Percentiles rank a stretch among this genome's conserved stretches.
These are phyloP conservation scores for Trogon melanurus DNA, from an alignment of 2,113 vertebrate genomes.

Conservation along the genomic window DNA sequence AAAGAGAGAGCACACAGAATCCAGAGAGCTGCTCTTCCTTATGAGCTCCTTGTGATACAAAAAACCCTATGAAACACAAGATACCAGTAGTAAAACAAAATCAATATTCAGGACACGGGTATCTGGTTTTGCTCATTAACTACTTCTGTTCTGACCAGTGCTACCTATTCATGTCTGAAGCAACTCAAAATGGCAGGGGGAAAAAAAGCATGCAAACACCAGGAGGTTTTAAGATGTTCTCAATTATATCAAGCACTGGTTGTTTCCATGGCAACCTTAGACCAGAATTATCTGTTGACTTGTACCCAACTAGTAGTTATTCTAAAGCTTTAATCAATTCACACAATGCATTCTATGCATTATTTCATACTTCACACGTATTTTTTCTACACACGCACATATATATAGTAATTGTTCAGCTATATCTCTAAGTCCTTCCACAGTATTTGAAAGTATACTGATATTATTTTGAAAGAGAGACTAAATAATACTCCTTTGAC, in stretches of 20 bases:
- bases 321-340: constrained; percentile 74
- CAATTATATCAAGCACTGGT: constrained; percentile 83
- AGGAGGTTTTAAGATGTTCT: constrained; percentile 84
- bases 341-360: constrained; percentile 56
- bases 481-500: constrained; percentile 33
- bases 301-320: constrained; percentile 77
- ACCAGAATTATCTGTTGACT: constrained; percentile 83
- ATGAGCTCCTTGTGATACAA: constrained; percentile 64
- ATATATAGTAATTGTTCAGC: neutral
- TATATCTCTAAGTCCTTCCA: constrained; percentile 33
- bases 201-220: constrained; percentile 73
- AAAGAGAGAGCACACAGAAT: constrained; percentile 69
- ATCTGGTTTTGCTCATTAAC: constrained; percentile 62
- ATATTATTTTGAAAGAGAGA: constrained; percentile 52
- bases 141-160: constrained; percentile 60
- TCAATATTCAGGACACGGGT: constrained; percentile 62
- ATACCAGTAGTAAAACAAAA: constrained; percentile 61
- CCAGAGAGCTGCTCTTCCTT: constrained; percentile 72
- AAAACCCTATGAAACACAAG: constrained; percentile 61
- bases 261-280: constrained; percentile 87
- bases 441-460: neutral
- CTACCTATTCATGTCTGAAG: constrained; percentile 75
- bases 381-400: neutral
- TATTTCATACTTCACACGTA: constrained; percentile 7
- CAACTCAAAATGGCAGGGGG: constrained; percentile 83